Base-by-base conservation (phyloP, 2,888 invertebrate genomes). In the Parnassius glacialis region DNA sequence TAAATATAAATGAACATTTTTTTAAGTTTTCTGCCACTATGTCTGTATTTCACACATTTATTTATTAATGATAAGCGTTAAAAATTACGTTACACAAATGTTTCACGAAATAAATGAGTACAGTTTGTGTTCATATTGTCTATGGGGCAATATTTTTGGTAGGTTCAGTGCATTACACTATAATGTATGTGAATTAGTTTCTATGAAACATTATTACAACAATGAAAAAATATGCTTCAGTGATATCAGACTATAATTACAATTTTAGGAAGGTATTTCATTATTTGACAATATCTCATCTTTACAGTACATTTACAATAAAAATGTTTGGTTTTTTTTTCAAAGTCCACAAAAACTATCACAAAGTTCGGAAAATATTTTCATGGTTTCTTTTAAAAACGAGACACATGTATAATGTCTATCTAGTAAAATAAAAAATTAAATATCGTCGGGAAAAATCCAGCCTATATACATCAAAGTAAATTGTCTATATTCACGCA, bases 191-290 rank as follows among this genome's bases (percentile, higher is more conserved):
- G 70, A 70, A 65, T 69, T 67, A 73, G 74, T 72, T 69, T 70
- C 70, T 71, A 70, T 68, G 71, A 73, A 74, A 71, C 70, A 65
- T 69, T 73, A 78, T 75, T 79, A 81, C 74, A 80, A 81, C 80
- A 80, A 79, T 89, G 85, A 83, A 88, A 88, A 87, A 88, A 88
- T 87, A 87, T 85, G 83, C 78, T 83, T 74, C 74, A 84, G 77
- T 80, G 81, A 86, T 82, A 82, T 84, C 71, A 72, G 71, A 68
- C 74, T 81, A 80, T 74, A 68, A 58, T 74, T 74, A 78, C 80
- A 79, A 73, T 68, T 73, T 34, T 62, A 57, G 52, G 20, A 64
- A 65, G 61, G 16, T 52, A 64, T 64, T 65, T 47, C 50, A 54
- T 48, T 25, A 25, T 58, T 43, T 52, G 20, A 54, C 34, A 47